Evolutionary conservation across 2,888 invertebrate species (phyloP), one percentile per base, ranked within the genome.

Genomic region (Magallana nippona): DNA sequence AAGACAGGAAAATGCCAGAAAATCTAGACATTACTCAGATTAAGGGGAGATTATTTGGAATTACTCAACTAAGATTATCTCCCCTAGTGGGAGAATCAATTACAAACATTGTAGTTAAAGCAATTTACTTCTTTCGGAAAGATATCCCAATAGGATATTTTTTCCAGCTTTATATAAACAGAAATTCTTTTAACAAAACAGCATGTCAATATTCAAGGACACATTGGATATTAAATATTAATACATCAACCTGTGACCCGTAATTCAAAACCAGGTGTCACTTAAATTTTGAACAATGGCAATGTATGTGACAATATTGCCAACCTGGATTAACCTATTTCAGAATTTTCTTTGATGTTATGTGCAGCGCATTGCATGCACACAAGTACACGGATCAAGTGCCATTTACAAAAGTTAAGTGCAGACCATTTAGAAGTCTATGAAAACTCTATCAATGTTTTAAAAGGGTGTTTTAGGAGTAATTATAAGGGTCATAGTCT

Each of bases 41-140:
- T 71, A 27, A 71, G 71, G 22, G 71, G 71, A 71, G 71, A 71
- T 71, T 71, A 71, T 32, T 32, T 15, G 71, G 27, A 15, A 27
- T 71, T 71, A 71, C 71, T 71, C 71, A 71, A 71, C 22, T 32
- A 71, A 32, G 71, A 71, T 71, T 71, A 71, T 71, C 71, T 71
- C 71, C 71, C 71, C 32, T 71, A 32, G 32, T 22, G 71, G 71
- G 32, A 71, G 27, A 71, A 60, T 10, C 32, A 27, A 27, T 71
- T 71, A 22, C 15, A 71, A 15, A 71, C 27, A 27, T 11, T 27
- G 15, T 22, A 71, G 22, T 13, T 32, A 27, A 3, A 27, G 22
- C 32, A 27, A 15, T 27, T 27, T 32, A 15, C 13, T 27, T 27
- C 32, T 27, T 5, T 27, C 71, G 32, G 15, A 71, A 71, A 71